These are phyloP conservation scores for Patella ulyssiponensis DNA, from an alignment of 2,888 invertebrate species.

Conservation along the genomic window DNA sequence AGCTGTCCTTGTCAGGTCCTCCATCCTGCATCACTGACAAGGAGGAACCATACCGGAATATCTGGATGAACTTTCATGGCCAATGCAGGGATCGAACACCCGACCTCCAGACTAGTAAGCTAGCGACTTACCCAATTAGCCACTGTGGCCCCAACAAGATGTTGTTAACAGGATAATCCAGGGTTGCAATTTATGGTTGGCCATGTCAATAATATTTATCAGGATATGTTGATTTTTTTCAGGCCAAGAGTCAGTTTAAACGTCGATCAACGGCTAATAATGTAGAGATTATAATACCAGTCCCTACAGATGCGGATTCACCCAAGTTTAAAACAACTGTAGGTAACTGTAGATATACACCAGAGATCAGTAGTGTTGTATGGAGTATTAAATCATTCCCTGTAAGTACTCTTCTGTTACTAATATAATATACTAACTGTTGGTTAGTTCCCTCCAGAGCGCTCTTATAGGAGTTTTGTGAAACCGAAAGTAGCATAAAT, in stretches of 20 bases:
- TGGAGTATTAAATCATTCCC: slow-evolving; percentile 99
- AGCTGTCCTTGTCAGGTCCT: too few species aligned
- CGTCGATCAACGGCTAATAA: slow-evolving; percentile 97
- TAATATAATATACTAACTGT: too few species aligned
- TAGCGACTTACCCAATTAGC: too few species aligned
- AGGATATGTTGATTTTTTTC: slow-evolving; percentile 24
- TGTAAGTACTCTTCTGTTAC: slow-evolving; percentile 62
- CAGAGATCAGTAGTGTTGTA: slow-evolving; percentile 95
- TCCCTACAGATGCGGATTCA: slow-evolving; percentile 88
- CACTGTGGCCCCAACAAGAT: too few species aligned
- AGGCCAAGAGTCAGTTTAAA: slow-evolving; percentile 97
- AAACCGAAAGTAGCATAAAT: too few species aligned
- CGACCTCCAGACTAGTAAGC: too few species aligned
- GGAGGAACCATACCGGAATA: too few species aligned
- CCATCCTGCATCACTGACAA: too few species aligned
- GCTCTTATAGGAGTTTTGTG: too few species aligned
- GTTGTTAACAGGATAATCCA: neutral
- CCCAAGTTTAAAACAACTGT: slow-evolving; percentile 98
- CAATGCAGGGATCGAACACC: too few species aligned
- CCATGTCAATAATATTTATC: neutral
- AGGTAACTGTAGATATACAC: slow-evolving; percentile 96
- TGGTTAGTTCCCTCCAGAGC: too few species aligned
- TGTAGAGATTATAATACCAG: slow-evolving; percentile 86
- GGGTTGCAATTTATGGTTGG: neutral
- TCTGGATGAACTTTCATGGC: too few species aligned